Percentiles rank a stretch among this genome's conserved stretches.
These are phyloP conservation scores for Syngnathus typhle DNA, from an alignment of 2,113 vertebrate species.

Conservation along the genomic window DNA sequence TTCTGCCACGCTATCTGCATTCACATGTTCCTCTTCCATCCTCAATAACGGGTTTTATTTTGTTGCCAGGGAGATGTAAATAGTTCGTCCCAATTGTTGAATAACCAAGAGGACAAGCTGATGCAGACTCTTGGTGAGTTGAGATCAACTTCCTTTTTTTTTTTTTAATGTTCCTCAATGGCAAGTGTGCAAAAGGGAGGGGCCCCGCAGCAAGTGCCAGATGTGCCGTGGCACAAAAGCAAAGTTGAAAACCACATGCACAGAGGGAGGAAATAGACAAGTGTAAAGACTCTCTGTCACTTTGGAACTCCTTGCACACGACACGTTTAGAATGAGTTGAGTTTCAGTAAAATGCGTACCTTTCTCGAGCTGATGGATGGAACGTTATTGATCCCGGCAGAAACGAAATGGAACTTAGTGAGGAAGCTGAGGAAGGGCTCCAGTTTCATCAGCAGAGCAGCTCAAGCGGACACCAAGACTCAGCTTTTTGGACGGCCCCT, in stretches of 20 bases:
- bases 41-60: constrained; percentile 27
- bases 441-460: constrained; percentile 36
- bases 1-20: constrained; percentile 16
- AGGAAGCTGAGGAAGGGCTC: constrained; percentile 66
- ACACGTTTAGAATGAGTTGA: constrained; percentile 4
- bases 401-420: constrained; percentile 73
- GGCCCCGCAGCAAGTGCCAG: constrained; percentile 1
- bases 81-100: constrained; percentile 54
- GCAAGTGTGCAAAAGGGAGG: constrained; percentile 6
- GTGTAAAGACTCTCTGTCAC: not conserved
- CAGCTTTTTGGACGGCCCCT: constrained; percentile 83
- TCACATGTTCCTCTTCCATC: constrained; percentile 19
- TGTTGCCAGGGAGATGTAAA: constrained; percentile 77
- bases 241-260: constrained; percentile 16
- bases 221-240: constrained; percentile 1
- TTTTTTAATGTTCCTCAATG: not conserved
- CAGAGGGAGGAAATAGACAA: constrained; percentile 16
- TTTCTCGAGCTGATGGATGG: constrained; percentile 10
- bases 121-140: constrained; percentile 81
- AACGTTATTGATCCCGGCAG: constrained; percentile 46
- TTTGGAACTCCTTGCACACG: not conserved
- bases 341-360: not conserved
- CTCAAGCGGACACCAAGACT: constrained; percentile 63
- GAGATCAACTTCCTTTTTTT: constrained; percentile 30
- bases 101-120: constrained; percentile 65